Base-by-base conservation (phyloP, 2,888 invertebrate species). In the Zhengitettix transpicula region DNA sequence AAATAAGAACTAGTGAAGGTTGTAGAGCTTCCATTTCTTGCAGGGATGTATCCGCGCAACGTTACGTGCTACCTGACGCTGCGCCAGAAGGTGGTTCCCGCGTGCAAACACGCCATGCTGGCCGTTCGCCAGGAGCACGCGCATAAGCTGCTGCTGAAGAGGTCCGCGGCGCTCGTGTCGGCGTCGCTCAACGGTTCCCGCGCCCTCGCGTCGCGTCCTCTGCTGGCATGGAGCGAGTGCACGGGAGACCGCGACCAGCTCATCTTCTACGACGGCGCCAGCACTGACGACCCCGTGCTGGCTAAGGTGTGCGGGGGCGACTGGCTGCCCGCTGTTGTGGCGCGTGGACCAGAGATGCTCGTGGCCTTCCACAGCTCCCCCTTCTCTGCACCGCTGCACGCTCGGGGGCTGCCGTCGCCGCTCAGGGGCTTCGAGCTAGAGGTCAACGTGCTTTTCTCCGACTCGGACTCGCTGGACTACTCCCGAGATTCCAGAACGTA, bases 31-130 rank as follows among this genome's bases (percentile, higher is more conserved):
- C n/a, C 28, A 28, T 5, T 28, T 2, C 28, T 28, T 28, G 47
- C 47, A 47, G 47, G 61, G 9, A 68, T 73, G 60, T 77, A 76
- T 65, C 75, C 75, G 0, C 77, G 93, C 65, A 94, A 94, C 74
- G 91, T 94, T 40, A 89, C 91, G 62, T 96, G 95, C 73, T 87
- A 89, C 72, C 90, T 91, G 81, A 89, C 88, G 64, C 77, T 92
- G 65, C 80, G 89, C 51, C 89, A 92, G 74, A 86, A 89, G 71
- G 84, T 84, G 69, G 85, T 89, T 64, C 89, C 91, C 14, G 89
- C 87, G 54, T 91, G 91, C 73, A 91, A 91, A 71, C 89, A 90
- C 74, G 91, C 92, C 47, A 90, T 92, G 87, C 87, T 93, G 67
- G 85, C 89, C 16, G 87, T 92, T 61, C 79, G 84, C 57, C 89